A percentile compares a stretch with the other conserved stretches of the same genome.
Conservation (phyloP, 2,113 vertebrate genomes). For the Galemys pyrenaicus region DNA sequence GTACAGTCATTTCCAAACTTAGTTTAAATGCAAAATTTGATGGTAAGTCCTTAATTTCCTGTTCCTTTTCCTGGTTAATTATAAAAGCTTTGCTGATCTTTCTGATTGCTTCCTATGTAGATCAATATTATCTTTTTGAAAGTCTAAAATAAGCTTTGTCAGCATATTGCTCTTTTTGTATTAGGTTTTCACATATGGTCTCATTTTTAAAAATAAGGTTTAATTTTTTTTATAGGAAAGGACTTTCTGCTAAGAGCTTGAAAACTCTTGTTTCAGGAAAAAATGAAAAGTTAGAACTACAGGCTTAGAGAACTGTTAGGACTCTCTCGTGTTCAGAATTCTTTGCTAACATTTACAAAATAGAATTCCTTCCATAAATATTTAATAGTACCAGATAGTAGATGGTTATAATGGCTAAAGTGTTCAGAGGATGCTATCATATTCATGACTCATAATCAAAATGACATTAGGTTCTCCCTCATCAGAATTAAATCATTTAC, state of each 20-base stretch:
- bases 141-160: background rate
- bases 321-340: background rate
- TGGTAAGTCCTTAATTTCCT: background rate
- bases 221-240: background rate
- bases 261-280: background rate
- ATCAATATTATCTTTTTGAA: background rate
- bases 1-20: constrained; percentile 3
- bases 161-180: background rate
- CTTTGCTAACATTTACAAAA: background rate
- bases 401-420: background rate
- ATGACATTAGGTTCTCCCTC: background rate
- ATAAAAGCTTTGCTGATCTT: background rate
- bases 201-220: background rate
- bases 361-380: background rate
- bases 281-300: constrained; percentile 36
- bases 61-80: constrained; percentile 1
- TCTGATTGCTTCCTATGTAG: background rate
- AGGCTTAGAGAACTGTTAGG: background rate
- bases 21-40: background rate
- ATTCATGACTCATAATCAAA: background rate
- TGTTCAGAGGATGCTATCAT: background rate
- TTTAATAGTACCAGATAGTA: constrained; percentile 26
- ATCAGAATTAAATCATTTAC: background rate
- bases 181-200: background rate
- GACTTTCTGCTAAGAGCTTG: background rate